Evolutionary conservation across 2,888 invertebrate species (phyloP).

Genomic region (Ochlodes sylvanus): DNA sequence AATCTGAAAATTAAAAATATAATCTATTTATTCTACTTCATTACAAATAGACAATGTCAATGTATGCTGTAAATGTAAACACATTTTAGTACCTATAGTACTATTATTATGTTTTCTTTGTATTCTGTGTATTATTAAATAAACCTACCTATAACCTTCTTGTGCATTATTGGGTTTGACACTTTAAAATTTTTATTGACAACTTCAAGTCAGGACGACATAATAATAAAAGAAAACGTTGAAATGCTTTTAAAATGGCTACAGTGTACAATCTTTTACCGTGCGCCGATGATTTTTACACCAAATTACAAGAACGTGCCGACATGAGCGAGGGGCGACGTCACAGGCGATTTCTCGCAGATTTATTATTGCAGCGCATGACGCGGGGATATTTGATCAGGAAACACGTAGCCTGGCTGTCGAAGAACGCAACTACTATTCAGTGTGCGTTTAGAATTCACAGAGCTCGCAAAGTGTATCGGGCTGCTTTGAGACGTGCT

Average conservation of each 20-base stretch:
- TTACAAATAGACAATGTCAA: too few species aligned
- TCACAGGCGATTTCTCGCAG: conserved; percentile 61
- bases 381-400: conserved; percentile 68
- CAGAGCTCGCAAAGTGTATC: conserved; percentile 61
- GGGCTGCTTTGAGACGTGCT: conserved; percentile 64
- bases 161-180: too few species aligned
- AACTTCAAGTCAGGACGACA: background rate
- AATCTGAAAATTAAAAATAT: too few species aligned
- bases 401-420: conserved; percentile 69
- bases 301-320: conserved; percentile 59
- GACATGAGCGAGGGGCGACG: conserved; percentile 62
- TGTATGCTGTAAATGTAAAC: too few species aligned
- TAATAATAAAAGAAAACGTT: background rate
- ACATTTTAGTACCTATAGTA: too few species aligned
- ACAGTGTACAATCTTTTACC: conserved; percentile 61
- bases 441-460: conserved; percentile 73
- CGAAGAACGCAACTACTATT: conserved; percentile 67
- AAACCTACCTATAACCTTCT: too few species aligned
- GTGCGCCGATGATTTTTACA: conserved; percentile 58
- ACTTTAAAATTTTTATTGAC: background rate
- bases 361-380: conserved; percentile 64
- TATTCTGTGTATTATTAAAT: too few species aligned
- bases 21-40: too few species aligned
- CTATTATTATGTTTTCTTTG: too few species aligned
- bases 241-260: conserved; percentile 58